Base-by-base conservation (phyloP, 2,797 vertebrate genomes). In the Lates japonicus region DNA sequence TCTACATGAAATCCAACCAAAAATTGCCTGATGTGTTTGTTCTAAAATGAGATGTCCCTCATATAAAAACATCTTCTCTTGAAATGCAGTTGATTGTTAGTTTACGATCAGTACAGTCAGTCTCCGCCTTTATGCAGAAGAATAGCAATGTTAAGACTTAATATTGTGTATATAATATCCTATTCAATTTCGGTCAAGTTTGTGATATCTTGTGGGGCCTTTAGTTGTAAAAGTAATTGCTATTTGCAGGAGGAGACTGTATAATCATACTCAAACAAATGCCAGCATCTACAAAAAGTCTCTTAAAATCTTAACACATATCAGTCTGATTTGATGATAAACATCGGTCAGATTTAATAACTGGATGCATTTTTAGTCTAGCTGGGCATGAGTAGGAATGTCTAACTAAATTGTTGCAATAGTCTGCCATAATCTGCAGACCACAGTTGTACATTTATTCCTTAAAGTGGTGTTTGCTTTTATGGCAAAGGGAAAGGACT, bases 1-100 rank as follows among this genome's bases (percentile, higher is more conserved):
- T 52, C 19, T 44, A 10, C 48, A 71, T 59, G 9, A 75, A 70
- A 52, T 68, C 17, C 48, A 12, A 41, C n/a, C 54, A 65, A 42
- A 81, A 7, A 17, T 6, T 17, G 8, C 14, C 20, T 41, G 8
- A 1, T 51, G 25, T 20, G 10, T 57, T 13, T 12, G 42, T 20
- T 54, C 17, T 7, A 51, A 70, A 70, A 48, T 16, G 3, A 57
- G 35, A 37, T 37, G 4, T 37, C 35, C 35, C 5, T 37, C 35
- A 37, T 4, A 75, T 17, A 37, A 48, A 8, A 29, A 39, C 7
- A 66, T 9, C 7, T 12, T 29, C 31, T 29, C 20, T 48, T 46
- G 16, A 68, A 62, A 57, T 65, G 17, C 6, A 49, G 20, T 17
- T 61, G 3, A 39, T 63, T 19, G 5, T 7, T 20, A 49, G 46